Base-by-base conservation (phyloP, 2,797 vertebrate genomes). In the Protonibea diacanthus region DNA sequence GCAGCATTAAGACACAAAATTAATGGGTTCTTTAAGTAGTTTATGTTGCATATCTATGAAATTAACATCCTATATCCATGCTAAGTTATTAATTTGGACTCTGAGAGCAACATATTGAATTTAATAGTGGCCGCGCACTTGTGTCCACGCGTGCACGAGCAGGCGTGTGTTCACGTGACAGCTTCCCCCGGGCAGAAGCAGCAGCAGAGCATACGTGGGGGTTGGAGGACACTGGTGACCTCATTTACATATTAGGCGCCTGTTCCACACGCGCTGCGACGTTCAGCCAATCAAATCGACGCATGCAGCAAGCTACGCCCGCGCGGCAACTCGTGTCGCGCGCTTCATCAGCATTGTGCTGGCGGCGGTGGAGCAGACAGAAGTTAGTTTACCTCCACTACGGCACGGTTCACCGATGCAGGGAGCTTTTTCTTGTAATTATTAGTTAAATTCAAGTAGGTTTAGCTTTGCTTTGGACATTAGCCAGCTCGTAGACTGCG, bases 251-350 rank as follows among this genome's bases (percentile, higher is more conserved):
- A 85, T 84, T 80, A 29, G 78, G 88, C 90, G 91, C 84, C 58
- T 81, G 23, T 75, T 64, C 7, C 1, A 45, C 76, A 71, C 78
- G 9, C 7, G 67, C 10, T 6, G 33, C 0, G 1, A 52, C 25
- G 38, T 25, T 5, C 0, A 1, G 49, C 95, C 95, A 95, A 95
- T 95, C 89, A 80, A 29, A 5, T 29, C 15, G 2, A 3, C 2
- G 2, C 9, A 17, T 48, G 53, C 60, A 0, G 5, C 9, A 85
- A 84, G 56, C 86, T 89, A 83, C 90, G 81, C 93, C 91, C 74
- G 85, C 92, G 91, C 91, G 90, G 70, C 82, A 92, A 89, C 78
- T 78, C 56, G 60, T 64, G 81, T 77, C 57, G 87, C 80, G 89
- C 88, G 85, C 86, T 15, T 78, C 66, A 15, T 20, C 61, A 67